phyloP scores from a whole-genome alignment of 2,113 vertebrate species.

The Aplodontia rufa region DNA sequence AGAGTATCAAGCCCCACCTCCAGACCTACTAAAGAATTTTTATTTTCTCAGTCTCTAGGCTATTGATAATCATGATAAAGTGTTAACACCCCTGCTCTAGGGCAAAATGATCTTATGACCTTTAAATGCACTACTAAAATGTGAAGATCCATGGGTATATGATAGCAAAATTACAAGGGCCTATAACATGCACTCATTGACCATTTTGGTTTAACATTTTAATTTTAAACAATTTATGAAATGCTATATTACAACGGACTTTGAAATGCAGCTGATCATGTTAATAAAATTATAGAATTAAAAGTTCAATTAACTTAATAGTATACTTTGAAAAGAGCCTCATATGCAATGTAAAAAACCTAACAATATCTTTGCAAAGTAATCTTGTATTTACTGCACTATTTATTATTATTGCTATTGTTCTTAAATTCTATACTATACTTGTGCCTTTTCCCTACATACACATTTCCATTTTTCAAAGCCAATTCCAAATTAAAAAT shows the following conservation, averaged over 20 bases:
- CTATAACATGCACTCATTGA: background rate
- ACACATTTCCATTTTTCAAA: background rate
- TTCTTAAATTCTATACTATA: conserved; percentile 1
- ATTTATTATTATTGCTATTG: background rate
- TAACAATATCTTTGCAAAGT: background rate
- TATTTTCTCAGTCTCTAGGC: background rate
- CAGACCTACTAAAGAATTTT: background rate
- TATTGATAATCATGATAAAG: background rate
- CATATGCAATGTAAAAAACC: background rate
- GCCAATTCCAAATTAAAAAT: conserved; percentile 43
- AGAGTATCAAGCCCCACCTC: no score
- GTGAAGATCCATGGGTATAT: background rate
- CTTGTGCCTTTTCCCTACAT: background rate
- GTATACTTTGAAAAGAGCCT: background rate
- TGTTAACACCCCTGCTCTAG: background rate
- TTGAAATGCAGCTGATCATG: background rate
- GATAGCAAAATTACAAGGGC: background rate
- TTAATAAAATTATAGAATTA: conserved; percentile 29
- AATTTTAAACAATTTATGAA: conserved; percentile 24
- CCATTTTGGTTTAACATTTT: background rate
- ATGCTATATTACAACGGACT: background rate
- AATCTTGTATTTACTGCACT: background rate
- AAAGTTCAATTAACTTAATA: conserved; percentile 29
- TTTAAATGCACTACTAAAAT: background rate
- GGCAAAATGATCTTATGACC: background rate